phyloP scores from a whole-genome alignment of 92 coral and sea anemone genomes.

The Paramuricea clavata region DNA sequence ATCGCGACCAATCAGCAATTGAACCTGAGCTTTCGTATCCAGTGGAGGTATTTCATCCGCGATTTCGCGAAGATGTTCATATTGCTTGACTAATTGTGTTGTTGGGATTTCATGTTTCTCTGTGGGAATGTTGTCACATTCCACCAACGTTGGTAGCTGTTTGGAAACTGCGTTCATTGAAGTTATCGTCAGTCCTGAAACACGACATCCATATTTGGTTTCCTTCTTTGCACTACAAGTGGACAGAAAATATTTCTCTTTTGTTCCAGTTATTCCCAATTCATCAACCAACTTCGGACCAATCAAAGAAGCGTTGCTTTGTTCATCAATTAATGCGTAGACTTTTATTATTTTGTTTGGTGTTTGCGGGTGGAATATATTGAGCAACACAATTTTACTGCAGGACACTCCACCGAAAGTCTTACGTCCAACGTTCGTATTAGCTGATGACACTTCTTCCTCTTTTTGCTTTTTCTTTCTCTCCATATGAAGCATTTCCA shows the following conservation, averaged over 20 bases:
- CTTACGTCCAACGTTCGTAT: too few relatives aligned
- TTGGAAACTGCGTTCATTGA: background rate
- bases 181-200: conserved; percentile 14
- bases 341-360: too few relatives aligned
- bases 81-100: too few relatives aligned
- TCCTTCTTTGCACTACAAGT: conserved; percentile 63
- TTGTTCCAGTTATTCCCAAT: conserved; percentile 47
- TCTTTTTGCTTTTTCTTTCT: too few relatives aligned
- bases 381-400: too few relatives aligned
- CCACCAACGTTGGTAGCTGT: background rate
- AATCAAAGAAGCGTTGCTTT: conserved; percentile 53
- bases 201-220: conserved; percentile 59
- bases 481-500: too few relatives aligned
- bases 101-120: conserved; percentile 62
- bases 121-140: background rate
- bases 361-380: too few relatives aligned
- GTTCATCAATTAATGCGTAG: conserved; percentile 56
- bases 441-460: too few relatives aligned
- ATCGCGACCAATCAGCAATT: background rate
- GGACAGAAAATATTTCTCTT: conserved; percentile 54
- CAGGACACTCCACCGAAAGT: too few relatives aligned
- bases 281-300: conserved; percentile 32
- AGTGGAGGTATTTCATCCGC: conserved; percentile 40
- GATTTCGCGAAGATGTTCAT: too few relatives aligned
- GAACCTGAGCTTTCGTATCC: too few relatives aligned